Evolutionary conservation across 2,113 vertebrate genomes (phyloP).

Genomic region (Rana temporaria): DNA sequence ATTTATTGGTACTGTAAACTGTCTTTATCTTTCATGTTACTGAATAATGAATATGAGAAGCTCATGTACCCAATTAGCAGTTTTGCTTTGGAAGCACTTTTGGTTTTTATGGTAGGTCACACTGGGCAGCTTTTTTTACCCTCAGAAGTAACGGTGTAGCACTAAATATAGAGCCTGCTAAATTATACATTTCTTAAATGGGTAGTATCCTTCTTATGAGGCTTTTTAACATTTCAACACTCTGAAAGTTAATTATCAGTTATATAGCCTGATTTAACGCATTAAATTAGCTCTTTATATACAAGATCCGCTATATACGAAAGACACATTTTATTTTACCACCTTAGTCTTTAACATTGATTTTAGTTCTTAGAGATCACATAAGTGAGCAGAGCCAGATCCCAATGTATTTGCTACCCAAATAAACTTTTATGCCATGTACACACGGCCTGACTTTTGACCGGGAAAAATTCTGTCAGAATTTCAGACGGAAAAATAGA

Average conservation of each 20-base stretch:
- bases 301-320: conserved; percentile 36
- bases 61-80: conserved; percentile 46
- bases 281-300: conserved; percentile 33
- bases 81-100: conserved; percentile 49
- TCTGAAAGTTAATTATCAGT: conserved; percentile 55
- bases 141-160: conserved; percentile 31
- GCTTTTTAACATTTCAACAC: conserved; percentile 30
- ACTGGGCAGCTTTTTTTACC: background rate
- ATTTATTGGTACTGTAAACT: conserved; percentile 47
- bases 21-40: conserved; percentile 35
- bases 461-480: no score
- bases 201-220: conserved; percentile 22
- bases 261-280: conserved; percentile 37
- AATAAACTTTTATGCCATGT: no score
- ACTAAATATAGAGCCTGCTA: conserved; percentile 54
- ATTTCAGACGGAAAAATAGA: no score
- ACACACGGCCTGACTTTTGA: no score
- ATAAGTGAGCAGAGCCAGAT: no score
- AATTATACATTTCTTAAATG: conserved; percentile 48
- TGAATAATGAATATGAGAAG: conserved; percentile 49
- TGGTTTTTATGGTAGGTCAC: conserved; percentile 41
- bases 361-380: no score
- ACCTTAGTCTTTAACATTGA: no score
- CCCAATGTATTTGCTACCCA: no score
- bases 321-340: conserved; percentile 1